Evolutionary conservation across 2,797 vertebrate genomes (phyloP), one percentile per base, ranked within the genome.

Genomic region (Galagoides demidoff): DNA sequence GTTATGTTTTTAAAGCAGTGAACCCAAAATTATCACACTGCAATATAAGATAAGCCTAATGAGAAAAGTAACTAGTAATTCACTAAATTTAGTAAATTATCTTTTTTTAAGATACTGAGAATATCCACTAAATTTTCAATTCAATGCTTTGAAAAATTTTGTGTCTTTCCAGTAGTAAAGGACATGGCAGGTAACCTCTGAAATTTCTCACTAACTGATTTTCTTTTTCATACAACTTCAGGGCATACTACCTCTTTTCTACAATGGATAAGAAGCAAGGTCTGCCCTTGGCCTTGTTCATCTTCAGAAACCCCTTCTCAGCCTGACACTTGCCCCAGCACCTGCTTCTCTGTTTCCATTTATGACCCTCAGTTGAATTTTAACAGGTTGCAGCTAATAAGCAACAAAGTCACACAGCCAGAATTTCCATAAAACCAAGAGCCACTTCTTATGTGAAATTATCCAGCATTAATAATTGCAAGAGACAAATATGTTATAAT

Each of bases 311-410:
- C 5, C 2, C 49, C 5, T 92, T 59, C 79, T 87, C 34, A 31
- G 31, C 43, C 68, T 29, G 25, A 23, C 29, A 63, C 37, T 82
- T 90, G 70, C 25, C 83, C 25, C 3, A 45, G 59, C 12, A 83
- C 43, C 63, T 16, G 39, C 7, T 17, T 85, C 23, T 89, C 22
- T 92, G 34, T 27, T 85, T 95, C 91, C 27, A 84, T 61, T 95
- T 73, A 82, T 49, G 68, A 13, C 7, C n/a, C 29, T 90, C 59
- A 37, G 85, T 91, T 94, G 84, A 91, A 95, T 71, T 92, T 96
- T 96, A 97, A 97, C 76, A 96, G 76, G 3, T 84, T 77, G 39
- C 23, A 68, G 83, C 71, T 94, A 94, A 89, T 86, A 92, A 95
- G 39, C 74, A 95, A 90, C 63, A 83, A 74, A 96, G 84, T 78